These are phyloP conservation scores for Poecilobothrus nobilitatus DNA, from an alignment of 2,888 invertebrate species.

Conservation along the genomic window DNA sequence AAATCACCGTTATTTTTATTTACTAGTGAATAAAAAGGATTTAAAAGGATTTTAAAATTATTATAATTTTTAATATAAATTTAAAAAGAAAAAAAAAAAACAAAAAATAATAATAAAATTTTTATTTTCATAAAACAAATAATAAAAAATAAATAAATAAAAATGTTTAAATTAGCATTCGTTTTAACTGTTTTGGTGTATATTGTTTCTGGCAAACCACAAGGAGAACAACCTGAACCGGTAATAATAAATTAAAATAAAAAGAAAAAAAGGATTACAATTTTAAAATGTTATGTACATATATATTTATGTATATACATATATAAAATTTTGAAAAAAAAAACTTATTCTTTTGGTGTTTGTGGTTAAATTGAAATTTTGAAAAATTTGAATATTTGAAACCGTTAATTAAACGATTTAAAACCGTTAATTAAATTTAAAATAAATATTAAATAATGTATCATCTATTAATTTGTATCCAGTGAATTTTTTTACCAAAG, in stretches of 20 bases:
- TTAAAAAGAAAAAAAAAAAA: too few species aligned
- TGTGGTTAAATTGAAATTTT: too few species aligned
- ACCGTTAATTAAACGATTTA: too few species aligned
- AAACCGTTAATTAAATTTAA: too few species aligned
- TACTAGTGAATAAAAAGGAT: neutral
- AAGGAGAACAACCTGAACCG: conserved; percentile 34
- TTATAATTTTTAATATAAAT: neutral
- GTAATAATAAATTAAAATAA: conserved; percentile 24
- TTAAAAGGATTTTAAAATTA: neutral
- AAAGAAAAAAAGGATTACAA: too few species aligned
- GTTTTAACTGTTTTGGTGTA: conserved; percentile 25
- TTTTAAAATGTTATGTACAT: too few species aligned
- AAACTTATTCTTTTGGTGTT: too few species aligned
- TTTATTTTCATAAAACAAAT: neutral
- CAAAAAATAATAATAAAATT: neutral
- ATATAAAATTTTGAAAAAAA: too few species aligned
- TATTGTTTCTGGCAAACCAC: conserved; percentile 29
- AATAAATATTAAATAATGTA: too few species aligned
- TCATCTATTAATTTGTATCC: too few species aligned
- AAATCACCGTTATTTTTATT: neutral
- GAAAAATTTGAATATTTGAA: neutral
- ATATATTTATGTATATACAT: too few species aligned
- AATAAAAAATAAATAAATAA: neutral
- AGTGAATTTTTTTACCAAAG: too few species aligned
- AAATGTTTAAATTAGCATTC: conserved; percentile 28